A percentile compares a stretch with the other conserved stretches of the same genome.
These are phyloP conservation scores for Rhynchopsitta pachyrhyncha DNA, from an alignment of 2,113 vertebrate genomes.

Conservation along the genomic window DNA sequence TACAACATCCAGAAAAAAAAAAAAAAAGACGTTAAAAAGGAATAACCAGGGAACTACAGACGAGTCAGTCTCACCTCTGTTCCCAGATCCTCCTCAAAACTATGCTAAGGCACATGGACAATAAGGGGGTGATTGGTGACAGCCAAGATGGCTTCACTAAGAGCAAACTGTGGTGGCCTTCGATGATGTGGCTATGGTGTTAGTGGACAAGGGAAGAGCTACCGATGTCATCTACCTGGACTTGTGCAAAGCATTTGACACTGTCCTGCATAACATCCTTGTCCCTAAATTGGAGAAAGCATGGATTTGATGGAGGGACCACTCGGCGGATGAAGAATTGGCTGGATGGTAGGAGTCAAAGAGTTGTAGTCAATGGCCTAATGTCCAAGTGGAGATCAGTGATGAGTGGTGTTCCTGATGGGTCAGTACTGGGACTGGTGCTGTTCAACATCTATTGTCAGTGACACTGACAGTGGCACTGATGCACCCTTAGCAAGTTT, in stretches of 20 bases:
- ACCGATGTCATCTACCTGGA: no score
- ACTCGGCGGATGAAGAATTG: not conserved
- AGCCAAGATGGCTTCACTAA: not conserved
- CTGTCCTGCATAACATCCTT: not conserved
- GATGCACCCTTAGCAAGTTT: not conserved
- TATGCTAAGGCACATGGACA: not conserved
- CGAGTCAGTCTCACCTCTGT: not conserved
- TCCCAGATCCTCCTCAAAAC: not conserved
- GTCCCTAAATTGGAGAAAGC: not conserved
- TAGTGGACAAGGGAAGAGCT: no score
- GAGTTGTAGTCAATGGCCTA: not conserved
- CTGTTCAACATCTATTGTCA: not conserved
- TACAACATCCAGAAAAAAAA: not conserved
- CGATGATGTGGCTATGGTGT: no score
- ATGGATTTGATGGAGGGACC: not conserved
- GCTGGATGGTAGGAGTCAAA: no score
- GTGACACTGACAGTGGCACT: not conserved
- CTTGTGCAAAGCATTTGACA: no score
- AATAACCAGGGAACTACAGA: not conserved
- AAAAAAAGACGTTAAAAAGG: no score
- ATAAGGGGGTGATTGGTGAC: not conserved
- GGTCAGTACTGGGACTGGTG: not conserved
- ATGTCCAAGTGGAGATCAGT: not conserved
- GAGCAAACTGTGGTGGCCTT: not conserved
- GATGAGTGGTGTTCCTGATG: not conserved